Percentiles rank a stretch among this genome's conserved stretches.
Conservation (phyloP, 2,797 vertebrate genomes). For the Arctocebus calabarensis region DNA sequence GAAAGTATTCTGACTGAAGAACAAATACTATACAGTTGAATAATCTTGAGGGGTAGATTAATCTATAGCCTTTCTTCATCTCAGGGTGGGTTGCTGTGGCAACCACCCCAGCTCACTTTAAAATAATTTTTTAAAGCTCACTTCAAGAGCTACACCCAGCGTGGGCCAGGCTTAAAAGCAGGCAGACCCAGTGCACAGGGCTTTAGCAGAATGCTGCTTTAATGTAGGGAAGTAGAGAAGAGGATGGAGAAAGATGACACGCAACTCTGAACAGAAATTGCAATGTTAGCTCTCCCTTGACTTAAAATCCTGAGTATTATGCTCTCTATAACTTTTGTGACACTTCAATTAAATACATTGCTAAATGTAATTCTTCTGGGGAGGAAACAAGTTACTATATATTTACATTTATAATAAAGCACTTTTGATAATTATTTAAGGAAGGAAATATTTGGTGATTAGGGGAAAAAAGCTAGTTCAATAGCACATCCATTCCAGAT, state of each 20-base stretch:
- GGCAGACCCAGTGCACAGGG: conserved; percentile 87
- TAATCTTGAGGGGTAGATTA: conserved; percentile 90
- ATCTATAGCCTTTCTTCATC: conserved; percentile 90
- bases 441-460: conserved; percentile 76
- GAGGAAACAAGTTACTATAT: conserved; percentile 46
- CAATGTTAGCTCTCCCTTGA: conserved; percentile 77
- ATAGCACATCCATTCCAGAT: neutral
- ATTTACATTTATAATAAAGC: conserved; percentile 75
- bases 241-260: conserved; percentile 72
- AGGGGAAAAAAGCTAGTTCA: conserved; percentile 35
- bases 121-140: conserved; percentile 90
- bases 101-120: conserved; percentile 90
- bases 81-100: conserved; percentile 91
- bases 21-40: conserved; percentile 87
- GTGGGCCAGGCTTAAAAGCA: conserved; percentile 91
- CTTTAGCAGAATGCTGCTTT: conserved; percentile 84
- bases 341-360: conserved; percentile 80
- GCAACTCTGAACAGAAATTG: conserved; percentile 82
- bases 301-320: conserved; percentile 78
- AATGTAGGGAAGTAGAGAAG: conserved; percentile 82
- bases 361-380: conserved; percentile 76
- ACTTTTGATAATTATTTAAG: conserved; percentile 75
- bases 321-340: conserved; percentile 74
- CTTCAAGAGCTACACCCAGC: conserved; percentile 90
- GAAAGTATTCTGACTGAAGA: conserved; percentile 87